Conservation (phyloP, 2,888 invertebrate species). For the Pomacea canaliculata region DNA sequence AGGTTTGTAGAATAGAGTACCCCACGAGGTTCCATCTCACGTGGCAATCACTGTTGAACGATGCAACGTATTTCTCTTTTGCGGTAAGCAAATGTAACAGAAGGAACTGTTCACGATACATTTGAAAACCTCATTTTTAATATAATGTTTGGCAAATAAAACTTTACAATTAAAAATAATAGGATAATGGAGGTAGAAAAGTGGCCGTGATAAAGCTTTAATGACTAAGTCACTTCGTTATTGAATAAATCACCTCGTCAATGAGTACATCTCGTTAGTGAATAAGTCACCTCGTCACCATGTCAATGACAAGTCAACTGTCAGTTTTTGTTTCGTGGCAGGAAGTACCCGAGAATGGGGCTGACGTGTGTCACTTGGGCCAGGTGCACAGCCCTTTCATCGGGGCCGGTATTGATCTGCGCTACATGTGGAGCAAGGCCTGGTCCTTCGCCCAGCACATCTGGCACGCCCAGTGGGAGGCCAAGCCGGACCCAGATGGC, state of each 20-base stretch:
- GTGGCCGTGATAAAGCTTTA: not conserved
- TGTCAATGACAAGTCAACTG: too few relatives aligned
- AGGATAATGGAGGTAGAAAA: not conserved
- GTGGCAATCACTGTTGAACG: too few relatives aligned
- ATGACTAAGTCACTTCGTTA: not conserved
- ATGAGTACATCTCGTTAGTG: too few relatives aligned
- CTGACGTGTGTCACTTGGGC: constrained; percentile 84
- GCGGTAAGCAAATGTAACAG: too few relatives aligned
- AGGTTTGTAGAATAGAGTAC: too few relatives aligned
- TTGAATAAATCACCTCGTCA: not conserved
- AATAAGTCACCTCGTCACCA: too few relatives aligned
- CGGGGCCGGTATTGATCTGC: constrained; percentile 72
- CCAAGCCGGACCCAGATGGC: constrained; percentile 69
- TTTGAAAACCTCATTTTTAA: too few relatives aligned
- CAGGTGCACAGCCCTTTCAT: constrained; percentile 80
- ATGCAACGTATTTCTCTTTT: too few relatives aligned
- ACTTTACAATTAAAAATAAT: too few relatives aligned
- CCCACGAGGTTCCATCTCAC: too few relatives aligned
- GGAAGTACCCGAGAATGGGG: constrained; percentile 93
- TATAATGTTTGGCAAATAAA: too few relatives aligned
- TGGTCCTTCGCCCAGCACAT: constrained; percentile 73
- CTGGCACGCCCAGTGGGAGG: constrained; percentile 77
- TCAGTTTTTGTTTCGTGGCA: constrained; percentile 64
- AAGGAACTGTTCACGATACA: too few relatives aligned
- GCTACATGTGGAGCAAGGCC: constrained; percentile 62